Evolutionary conservation across 2,888 invertebrate genomes (phyloP), one percentile per base, ranked within the genome.

Genomic region (Atethmia centrago): DNA sequence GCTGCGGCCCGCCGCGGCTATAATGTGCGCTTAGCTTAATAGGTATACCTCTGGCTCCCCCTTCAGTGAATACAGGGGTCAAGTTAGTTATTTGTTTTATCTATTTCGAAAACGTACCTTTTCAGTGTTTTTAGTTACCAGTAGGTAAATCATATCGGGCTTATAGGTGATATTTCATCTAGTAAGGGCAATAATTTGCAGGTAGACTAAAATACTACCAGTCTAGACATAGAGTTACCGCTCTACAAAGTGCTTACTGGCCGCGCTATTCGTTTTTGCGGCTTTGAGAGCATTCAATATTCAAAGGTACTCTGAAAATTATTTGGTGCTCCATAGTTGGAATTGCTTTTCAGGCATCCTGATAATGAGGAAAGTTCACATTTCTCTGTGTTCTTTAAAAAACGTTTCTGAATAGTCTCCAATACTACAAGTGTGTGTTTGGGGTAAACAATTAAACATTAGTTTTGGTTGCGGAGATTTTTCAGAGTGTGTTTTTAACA

Each of bases 161-260:
- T 40, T 28, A n/a, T n/a, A 67, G 55, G 66, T 78, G 25, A 82
- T 74, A 62, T 83, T 83, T 83, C 71, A 78, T 79, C 36, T 71
- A 65, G 61, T 75, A 59, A 71, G 58, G 45, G 36, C 45, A 36
- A 10, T 28, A 80, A 64, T 77, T 82, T 67, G 49, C 45, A 31
- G 47, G 36, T 36, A 51, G 31, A 51, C 40, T 79, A 28, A 70
- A 65, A 83, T 71, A 74, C 25, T 56, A 47, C 45, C 36, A 21
- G 74, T 68, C 71, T 79, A 79, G 73, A 74, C 73, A 40, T 0
- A 21, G 1, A 40, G 51, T 49, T 70, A 58, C 9, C 64, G 59
- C 49, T 64, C n/a, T n/a, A n/a, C 25, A 59, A 47, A 31, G 71
- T 70, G 70, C 71, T 69, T 61, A 58, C 66, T 36, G 8, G 21